A percentile compares a stretch with the other conserved stretches of the same genome.
Conservation (phyloP, 2,888 invertebrate genomes). For the Agrotis puta region DNA sequence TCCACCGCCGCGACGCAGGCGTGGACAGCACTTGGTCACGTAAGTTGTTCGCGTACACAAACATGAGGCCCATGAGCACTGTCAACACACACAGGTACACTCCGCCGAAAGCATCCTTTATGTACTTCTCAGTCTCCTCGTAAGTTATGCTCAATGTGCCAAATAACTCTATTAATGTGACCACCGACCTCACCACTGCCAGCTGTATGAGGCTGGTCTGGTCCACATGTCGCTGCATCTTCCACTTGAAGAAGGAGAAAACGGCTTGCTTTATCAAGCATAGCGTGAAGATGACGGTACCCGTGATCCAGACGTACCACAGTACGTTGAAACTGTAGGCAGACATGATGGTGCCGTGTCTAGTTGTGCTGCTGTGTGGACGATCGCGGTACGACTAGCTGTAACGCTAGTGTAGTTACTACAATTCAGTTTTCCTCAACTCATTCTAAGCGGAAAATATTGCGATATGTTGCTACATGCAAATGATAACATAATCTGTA, state of each 20-base stretch:
- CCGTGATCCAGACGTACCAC: conserved; percentile 70
- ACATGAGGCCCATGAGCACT: conserved; percentile 77
- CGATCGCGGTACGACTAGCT: neutral
- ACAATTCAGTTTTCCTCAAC: neutral
- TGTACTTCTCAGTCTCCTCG: neutral
- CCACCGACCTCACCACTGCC: conserved; percentile 73
- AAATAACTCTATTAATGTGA: conserved; percentile 59
- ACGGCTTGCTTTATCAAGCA: conserved; percentile 71
- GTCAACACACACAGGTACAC: conserved; percentile 69
- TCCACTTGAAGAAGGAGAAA: conserved; percentile 67
- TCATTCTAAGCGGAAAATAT: neutral
- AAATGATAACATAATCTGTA: neutral
- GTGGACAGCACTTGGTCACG: conserved; percentile 80
- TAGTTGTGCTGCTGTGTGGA: neutral
- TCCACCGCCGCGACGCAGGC: conserved; percentile 64
- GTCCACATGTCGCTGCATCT: conserved; percentile 75
- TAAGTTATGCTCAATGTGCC: neutral
- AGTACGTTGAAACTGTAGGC: neutral
- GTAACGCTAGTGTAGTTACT: too few species aligned
- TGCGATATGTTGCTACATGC: neutral
- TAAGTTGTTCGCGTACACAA: conserved; percentile 78
- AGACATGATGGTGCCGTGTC: neutral
- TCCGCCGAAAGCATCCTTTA: conserved; percentile 62
- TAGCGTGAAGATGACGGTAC: conserved; percentile 70
- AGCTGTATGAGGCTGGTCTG: conserved; percentile 77